Percentiles rank a stretch among this genome's conserved stretches.
phyloP scores from a whole-genome alignment of 1,140 invertebrate species.

The Saccostrea echinata region DNA sequence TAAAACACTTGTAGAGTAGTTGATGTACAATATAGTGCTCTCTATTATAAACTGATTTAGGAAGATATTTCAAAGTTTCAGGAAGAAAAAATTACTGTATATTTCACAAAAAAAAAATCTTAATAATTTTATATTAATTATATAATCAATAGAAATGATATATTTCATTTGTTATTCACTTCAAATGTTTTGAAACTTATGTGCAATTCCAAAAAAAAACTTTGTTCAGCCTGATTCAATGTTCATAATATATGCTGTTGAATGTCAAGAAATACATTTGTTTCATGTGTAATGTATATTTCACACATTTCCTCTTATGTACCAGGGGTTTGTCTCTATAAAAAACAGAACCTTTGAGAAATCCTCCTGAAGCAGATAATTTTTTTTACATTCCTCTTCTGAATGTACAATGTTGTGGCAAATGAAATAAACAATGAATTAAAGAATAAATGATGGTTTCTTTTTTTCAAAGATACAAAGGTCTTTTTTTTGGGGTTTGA shows the following conservation, averaged over 20 bases:
- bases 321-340: neutral
- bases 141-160: neutral
- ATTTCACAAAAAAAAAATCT: too few relatives aligned
- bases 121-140: neutral
- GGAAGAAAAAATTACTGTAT: too few relatives aligned
- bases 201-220: too few relatives aligned
- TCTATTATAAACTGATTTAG: neutral
- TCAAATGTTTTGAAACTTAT: too few relatives aligned
- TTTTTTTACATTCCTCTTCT: neutral
- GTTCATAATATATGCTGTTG: too few relatives aligned
- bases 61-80: neutral
- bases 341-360: neutral
- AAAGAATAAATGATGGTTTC: neutral
- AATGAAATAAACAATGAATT: neutral
- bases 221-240: too few relatives aligned
- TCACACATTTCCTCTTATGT: too few relatives aligned
- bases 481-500: too few relatives aligned
- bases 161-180: neutral
- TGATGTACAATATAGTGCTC: neutral
- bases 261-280: too few relatives aligned
- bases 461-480: too few relatives aligned
- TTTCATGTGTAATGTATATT: too few relatives aligned
- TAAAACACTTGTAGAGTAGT: neutral
- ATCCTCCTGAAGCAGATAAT: neutral
- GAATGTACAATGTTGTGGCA: slow-evolving; percentile 5